Conservation (phyloP, 92 coral and sea anemone genomes). For the Chrysogorgia sp. region DNA sequence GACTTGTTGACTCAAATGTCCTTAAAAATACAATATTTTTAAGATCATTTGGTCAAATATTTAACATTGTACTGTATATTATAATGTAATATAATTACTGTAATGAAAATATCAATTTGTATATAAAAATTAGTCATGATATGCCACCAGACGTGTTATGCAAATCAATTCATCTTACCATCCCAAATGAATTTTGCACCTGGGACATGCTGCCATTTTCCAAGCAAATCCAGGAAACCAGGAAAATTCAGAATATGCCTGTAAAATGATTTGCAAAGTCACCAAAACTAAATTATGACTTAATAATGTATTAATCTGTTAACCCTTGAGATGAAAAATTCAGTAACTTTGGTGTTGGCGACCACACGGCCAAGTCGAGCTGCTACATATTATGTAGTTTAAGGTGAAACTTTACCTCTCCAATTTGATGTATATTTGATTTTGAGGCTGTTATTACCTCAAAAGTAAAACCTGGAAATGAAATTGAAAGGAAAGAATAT, state of each 20-base stretch:
- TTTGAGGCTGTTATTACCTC: constrained; percentile 84
- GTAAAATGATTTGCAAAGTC: neutral
- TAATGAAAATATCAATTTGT: too few relatives aligned
- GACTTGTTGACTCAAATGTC: constrained; percentile 59
- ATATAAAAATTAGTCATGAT: too few relatives aligned
- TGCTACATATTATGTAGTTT: neutral
- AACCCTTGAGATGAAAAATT: too few relatives aligned
- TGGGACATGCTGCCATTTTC: constrained; percentile 90
- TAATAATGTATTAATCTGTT: neutral
- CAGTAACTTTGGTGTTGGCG: too few relatives aligned
- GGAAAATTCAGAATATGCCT: constrained; percentile 81
- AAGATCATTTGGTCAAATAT: neutral
- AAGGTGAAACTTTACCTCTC: constrained; percentile 75
- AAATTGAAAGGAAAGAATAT: neutral
- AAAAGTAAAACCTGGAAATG: constrained; percentile 74
- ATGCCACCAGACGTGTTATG: neutral
- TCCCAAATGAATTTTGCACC: constrained; percentile 89
- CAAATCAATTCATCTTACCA: constrained; percentile 62
- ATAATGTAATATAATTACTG: too few relatives aligned
- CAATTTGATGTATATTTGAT: constrained; percentile 67
- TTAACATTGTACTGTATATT: neutral
- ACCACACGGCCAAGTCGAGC: neutral
- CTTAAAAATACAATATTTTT: constrained; percentile 46
- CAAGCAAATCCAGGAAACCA: constrained; percentile 97
- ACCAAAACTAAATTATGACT: neutral